Base-by-base conservation (phyloP, 2,797 vertebrate genomes). In the Xerus rutilus region DNA sequence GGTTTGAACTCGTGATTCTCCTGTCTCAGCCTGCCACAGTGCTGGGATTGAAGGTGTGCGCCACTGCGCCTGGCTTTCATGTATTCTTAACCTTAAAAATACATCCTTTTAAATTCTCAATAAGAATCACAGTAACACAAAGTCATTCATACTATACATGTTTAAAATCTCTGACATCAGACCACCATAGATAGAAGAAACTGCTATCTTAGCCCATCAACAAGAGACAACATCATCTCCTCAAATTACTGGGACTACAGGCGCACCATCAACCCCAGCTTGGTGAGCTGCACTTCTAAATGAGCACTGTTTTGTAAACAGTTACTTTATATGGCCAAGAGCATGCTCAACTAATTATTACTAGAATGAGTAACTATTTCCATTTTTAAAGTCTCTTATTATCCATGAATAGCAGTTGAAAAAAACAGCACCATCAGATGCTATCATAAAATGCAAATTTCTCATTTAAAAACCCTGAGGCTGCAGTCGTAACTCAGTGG, bases 331-430 rank as follows among this genome's bases (percentile, higher is more conserved):
- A 69, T n/a, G 18, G 54, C 64, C 73, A 73, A 85, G 1, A 89
- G 25, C 62, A 81, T n/a, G 23, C 30, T 69, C 52, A 77, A 47
- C 14, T 70, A 86, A 86, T 11, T 74, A 86, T 92, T 32, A 82
- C 6, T 28, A 92, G 39, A 28, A 89, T 81, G 18, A 49, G 10
- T 92, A 79, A 85, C 76, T 45, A 91, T 18, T 88, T 78, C 8
- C 21, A 35, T 47, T 70, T 76, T 84, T 92, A 32, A 84, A 95
- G 76, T 70, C 17, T 83, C 87, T 72, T 81, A 79, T 30, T 94
- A 45, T 39, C 62, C 15, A 85, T 39, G 4, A 96, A 86, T 4
- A 85, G 35, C n/a, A 83, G 5, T 11, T 76, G n/a, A 49, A 12
- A 12, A 83, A 82, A 89, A 72, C 83, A 77, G 88, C 15, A 82